A percentile compares a stretch with the other conserved stretches of the same genome.
These are phyloP conservation scores for Rhyacophila brunnea DNA, from an alignment of 1,140 invertebrate species.

Conservation along the genomic window DNA sequence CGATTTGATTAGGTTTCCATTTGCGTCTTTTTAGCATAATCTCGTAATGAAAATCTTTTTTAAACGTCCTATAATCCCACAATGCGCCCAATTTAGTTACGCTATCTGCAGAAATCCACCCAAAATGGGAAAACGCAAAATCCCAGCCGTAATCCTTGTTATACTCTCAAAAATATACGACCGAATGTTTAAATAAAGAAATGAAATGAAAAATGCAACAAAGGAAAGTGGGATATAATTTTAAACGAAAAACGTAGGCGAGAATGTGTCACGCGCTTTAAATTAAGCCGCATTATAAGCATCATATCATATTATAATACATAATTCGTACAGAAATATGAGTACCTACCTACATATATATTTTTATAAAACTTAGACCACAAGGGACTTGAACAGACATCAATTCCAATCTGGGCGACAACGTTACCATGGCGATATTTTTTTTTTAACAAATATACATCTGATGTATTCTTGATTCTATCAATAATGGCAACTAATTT, in stretches of 20 bases:
- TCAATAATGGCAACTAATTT: no score
- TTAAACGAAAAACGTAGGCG: neutral
- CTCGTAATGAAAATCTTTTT: neutral
- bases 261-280: neutral
- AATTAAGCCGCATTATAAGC: neutral
- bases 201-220: constrained; percentile 2
- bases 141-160: constrained; percentile 1
- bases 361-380: no score
- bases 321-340: no score
- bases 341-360: no score
- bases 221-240: neutral
- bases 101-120: neutral
- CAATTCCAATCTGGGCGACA: no score
- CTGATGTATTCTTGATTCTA: no score
- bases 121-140: neutral
- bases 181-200: neutral
- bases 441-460: no score
- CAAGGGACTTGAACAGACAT: no score
- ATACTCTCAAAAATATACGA: neutral
- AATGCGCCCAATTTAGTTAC: constrained; percentile 2
- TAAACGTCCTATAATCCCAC: neutral
- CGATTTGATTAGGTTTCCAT: neutral
- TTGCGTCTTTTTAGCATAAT: neutral
- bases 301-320: no score
- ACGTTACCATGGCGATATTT: no score